Evolutionary conservation across 2,888 invertebrate species (phyloP), one percentile per base, ranked within the genome.

Genomic region (Dexiosoma caninum): DNA sequence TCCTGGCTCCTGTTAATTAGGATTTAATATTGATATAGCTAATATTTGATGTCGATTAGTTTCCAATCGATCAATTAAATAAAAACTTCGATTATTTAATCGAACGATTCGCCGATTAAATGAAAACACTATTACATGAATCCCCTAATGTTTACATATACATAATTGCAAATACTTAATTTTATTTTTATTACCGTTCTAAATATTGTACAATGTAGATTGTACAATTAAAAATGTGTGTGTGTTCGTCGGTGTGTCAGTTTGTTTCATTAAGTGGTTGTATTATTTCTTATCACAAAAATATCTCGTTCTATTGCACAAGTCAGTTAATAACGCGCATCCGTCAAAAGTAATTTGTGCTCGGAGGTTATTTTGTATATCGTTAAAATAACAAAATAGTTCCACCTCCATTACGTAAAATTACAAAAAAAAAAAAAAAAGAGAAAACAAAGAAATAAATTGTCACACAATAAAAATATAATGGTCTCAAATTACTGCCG

Each of bases 291-390:
- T 60, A 60, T 60, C 60, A 5, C 16, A 7, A 44, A 74, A 66
- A 87, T n/a, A 75, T 88, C 88, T 86, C 85, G 86, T 86, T 88
- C 86, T 86, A 84, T 88, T 87, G 85, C 87, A 86, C 87, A 88
- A 88, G 86, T 85, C 85, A 87, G 88, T 87, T 88, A 88, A 88
- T 88, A 88, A 88, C 88, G 82, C 84, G 85, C 86, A 87, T 88
- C 88, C 88, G 88, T 85, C 84, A 83, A 85, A 86, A 85, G 85
- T 85, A 85, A 86, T 84, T 87, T 85, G 79, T 66, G 64, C 8
- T 4, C 30, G 21, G n/a, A 19, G 23, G 32, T 21, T n/a, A 40
- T 3, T 35, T 30, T 44, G 21, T 35, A 7, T 35, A 32, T 40
- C 8, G 46, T 35, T 37, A 53, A 59, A 21, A 57, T 53, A 23